These are phyloP conservation scores for Otolemur garnettii DNA, from an alignment of 2,113 vertebrate species.

Conservation along the genomic window DNA sequence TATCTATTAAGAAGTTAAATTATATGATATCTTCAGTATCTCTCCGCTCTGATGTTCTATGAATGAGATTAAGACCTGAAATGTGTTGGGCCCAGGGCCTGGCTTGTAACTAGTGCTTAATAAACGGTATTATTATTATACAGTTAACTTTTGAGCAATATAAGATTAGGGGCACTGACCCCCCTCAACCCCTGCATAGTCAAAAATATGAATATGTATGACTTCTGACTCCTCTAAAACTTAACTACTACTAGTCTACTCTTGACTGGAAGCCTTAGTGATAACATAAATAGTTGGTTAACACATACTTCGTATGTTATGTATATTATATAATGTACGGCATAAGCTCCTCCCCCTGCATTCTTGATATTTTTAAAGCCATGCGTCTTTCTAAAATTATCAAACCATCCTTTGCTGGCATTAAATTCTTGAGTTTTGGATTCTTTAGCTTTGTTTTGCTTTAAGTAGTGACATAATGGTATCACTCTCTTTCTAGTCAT, in stretches of 20 bases:
- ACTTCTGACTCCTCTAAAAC: background rate
- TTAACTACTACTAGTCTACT: background rate
- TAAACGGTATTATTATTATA: constrained; percentile 37
- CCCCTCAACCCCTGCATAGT: background rate
- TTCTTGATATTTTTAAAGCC: background rate
- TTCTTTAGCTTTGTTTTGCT: background rate
- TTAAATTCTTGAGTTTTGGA: background rate
- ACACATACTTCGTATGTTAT: background rate
- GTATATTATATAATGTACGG: background rate
- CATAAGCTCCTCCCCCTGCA: background rate
- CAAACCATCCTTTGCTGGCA: background rate
- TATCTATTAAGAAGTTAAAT: constrained; percentile 29
- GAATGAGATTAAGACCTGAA: constrained; percentile 52
- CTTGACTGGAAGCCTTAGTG: background rate
- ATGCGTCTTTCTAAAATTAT: background rate
- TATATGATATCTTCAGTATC: background rate
- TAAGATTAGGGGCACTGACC: background rate
- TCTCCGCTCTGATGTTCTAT: background rate
- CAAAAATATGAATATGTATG: background rate
- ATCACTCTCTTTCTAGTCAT: background rate
- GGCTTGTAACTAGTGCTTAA: constrained; percentile 18
- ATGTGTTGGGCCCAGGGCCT: constrained; percentile 44
- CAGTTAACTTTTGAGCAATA: background rate
- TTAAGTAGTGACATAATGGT: background rate
- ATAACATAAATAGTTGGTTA: background rate